Evolutionary conservation across 2,888 invertebrate species (phyloP), one percentile per base, ranked within the genome.

Genomic region (Hypsopygia costalis): DNA sequence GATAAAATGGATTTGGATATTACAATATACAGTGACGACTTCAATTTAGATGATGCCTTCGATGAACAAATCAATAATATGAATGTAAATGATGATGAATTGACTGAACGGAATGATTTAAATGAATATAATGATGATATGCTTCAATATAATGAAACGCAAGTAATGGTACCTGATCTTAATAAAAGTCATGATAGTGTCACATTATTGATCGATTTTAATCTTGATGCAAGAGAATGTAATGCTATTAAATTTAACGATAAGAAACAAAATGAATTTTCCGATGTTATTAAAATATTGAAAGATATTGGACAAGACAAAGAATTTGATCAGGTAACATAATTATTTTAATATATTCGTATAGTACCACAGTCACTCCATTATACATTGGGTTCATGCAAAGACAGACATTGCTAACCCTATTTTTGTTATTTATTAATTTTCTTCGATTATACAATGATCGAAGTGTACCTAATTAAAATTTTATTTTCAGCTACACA

Each of bases 1-100:
- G 37, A 57, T 10, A 50, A 41, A 25, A 38, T 27, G 27, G 63
- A 71, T 39, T 29, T 58, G 3, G 57, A 62, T 3, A 41, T 58
- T 5, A 70, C 59, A 5, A 21, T 74, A 0, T 63, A 63, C 36
- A 80, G 75, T 44, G 71, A 76, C 2, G 81, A 80, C 36, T 81
- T 81, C 31, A 39, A 60, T 1, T 44, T 70, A 6, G 53, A 60
- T n/a, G 51, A 49, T 34, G 43, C n/a, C n/a, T n/a, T 41, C 3
- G 51, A 36, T 25, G 36, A 51, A 40, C 39, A 42, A 28, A 38
- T 43, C 41, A 41, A 44, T 27, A 4, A 16, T 34, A 29, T 36
- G 37, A 36, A 8, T 11, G 44, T 16, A 16, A 22, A 29, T 27
- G 20, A 31, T 27, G 25, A 31, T 35, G 21, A 11, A 30, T 7